Percentiles rank a stretch among this genome's conserved stretches.
phyloP scores from a whole-genome alignment of 2,113 vertebrate species.

The Xyliphius kryptos region DNA sequence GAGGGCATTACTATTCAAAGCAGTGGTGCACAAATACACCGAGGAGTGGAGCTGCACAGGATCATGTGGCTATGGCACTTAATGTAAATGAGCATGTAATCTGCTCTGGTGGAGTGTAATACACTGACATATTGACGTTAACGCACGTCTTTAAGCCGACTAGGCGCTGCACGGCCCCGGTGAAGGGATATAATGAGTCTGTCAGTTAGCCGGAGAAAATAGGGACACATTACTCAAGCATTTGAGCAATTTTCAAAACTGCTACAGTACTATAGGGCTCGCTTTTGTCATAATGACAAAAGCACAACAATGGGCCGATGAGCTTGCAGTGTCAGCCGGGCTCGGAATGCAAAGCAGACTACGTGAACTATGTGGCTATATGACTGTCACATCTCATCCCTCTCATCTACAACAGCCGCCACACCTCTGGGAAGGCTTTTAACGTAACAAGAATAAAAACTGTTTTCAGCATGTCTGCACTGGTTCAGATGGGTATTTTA shows the following conservation, averaged over 20 bases:
- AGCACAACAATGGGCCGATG: too few relatives aligned
- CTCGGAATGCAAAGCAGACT: too few relatives aligned
- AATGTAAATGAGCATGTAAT: slow-evolving; percentile 12
- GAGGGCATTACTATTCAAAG: slow-evolving; percentile 14
- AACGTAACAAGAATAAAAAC: too few relatives aligned
- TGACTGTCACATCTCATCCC: too few relatives aligned
- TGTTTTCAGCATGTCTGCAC: too few relatives aligned
- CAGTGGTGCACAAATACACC: neutral
- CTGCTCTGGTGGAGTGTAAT: slow-evolving; percentile 5
- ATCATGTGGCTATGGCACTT: slow-evolving; percentile 4
- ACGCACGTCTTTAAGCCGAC: slow-evolving; percentile 4
- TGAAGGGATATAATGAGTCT: slow-evolving; percentile 21
- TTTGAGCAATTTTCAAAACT: neutral
- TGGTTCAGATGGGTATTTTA: too few relatives aligned
- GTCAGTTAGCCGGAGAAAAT: slow-evolving; percentile 14
- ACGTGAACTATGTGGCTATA: too few relatives aligned
- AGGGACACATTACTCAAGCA: neutral
- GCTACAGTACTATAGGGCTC: neutral
- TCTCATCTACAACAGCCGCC: too few relatives aligned
- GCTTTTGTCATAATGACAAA: too few relatives aligned
- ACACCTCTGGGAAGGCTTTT: too few relatives aligned
- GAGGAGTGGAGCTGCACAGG: neutral
- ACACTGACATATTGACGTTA: slow-evolving; percentile 14
- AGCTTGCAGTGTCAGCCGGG: too few relatives aligned
- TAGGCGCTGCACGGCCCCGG: neutral